Evolutionary conservation across 2,888 invertebrate genomes (phyloP), one percentile per base, ranked within the genome.

Genomic region (Nymphalis urticae): DNA sequence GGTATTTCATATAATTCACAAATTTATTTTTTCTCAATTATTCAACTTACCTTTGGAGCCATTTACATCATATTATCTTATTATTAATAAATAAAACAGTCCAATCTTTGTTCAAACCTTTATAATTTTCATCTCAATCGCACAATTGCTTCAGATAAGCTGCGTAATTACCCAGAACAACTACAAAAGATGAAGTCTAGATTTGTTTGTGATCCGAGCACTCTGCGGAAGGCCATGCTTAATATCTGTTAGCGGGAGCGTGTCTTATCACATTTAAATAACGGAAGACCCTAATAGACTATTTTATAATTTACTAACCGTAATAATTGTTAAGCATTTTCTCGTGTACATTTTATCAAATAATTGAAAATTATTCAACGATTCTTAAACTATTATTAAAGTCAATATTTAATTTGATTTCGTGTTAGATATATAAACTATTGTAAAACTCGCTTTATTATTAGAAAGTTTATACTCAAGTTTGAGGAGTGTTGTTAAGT

Each of bases 221-320:
- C 66, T 74, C 69, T 69, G 68, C 62, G 68, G 27, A 36, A 50
- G 72, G 63, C 61, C 58, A 66, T 70, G 70, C 66, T 72, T 74
- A 73, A 73, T 75, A 77, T 75, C 72, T 73, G 69, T 68, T 66
- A 59, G 47, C 66, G 70, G 66, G 62, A 16, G 69, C 77, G 77
- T 77, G 77, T 76, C 76, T 77, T 77, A 77, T 76, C 77, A 71
- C 70, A 60, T 61, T 63, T 59, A 69, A 70, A 75, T 72, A 72
- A 73, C 68, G 67, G 65, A 73, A 62, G 53, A 66, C 53, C 62
- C 64, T 66, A 61, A 73, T 70, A 65, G 68, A 69, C 66, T 51
- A 59, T 69, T 60, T 71, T 51, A 67, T 69, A 69, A 69, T 69
- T 73, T 71, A 67, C 69, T 56, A 47, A 56, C 61, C 62, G 65